Evolutionary conservation across 1,140 invertebrate species (phyloP).

Genomic region (Acyrthosiphon pisum): DNA sequence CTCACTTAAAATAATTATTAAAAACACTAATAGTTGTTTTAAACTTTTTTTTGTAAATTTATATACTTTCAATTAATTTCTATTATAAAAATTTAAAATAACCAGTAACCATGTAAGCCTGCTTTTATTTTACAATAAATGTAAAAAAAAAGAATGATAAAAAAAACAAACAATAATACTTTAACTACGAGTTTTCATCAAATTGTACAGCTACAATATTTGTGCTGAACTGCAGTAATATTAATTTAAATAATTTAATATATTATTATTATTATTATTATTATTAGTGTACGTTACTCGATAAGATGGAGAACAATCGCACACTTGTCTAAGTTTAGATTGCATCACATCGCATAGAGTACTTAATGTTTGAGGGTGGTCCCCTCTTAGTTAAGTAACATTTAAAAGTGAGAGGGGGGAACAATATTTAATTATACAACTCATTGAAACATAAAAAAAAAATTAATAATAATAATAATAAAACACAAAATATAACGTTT

Average conservation of each 20-base stretch:
- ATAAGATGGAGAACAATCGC: constrained; percentile 49
- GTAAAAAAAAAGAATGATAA: constrained; percentile 19
- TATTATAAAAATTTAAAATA: constrained; percentile 49
- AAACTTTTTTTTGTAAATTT: constrained; percentile 22
- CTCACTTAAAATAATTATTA: constrained; percentile 50
- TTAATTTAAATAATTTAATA: constrained; percentile 21
- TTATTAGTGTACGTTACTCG: constrained; percentile 49
- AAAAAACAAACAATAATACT: constrained; percentile 12
- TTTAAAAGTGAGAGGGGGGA: constrained; percentile 44
- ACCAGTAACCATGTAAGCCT: constrained; percentile 53
- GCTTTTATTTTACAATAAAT: constrained; percentile 41
- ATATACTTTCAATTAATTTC: constrained; percentile 27
- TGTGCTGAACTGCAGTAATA: constrained; percentile 48
- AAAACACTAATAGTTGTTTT: constrained; percentile 44
- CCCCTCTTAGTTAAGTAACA: constrained; percentile 50
- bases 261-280: constrained; percentile 42
- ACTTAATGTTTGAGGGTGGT: constrained; percentile 26
- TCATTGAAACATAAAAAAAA: constrained; percentile 51
- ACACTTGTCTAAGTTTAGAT: constrained; percentile 49
- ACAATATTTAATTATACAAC: constrained; percentile 32
- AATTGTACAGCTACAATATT: constrained; percentile 47
- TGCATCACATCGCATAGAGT: constrained; percentile 51
- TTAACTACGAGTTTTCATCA: constrained; percentile 27
- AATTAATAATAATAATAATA: constrained; percentile 41
- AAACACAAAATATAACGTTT: constrained; percentile 53